A percentile compares a stretch with the other conserved stretches of the same genome.
Evolutionary conservation across 2,797 vertebrate species (phyloP).

Genomic region (Leontopithecus rosalia): DNA sequence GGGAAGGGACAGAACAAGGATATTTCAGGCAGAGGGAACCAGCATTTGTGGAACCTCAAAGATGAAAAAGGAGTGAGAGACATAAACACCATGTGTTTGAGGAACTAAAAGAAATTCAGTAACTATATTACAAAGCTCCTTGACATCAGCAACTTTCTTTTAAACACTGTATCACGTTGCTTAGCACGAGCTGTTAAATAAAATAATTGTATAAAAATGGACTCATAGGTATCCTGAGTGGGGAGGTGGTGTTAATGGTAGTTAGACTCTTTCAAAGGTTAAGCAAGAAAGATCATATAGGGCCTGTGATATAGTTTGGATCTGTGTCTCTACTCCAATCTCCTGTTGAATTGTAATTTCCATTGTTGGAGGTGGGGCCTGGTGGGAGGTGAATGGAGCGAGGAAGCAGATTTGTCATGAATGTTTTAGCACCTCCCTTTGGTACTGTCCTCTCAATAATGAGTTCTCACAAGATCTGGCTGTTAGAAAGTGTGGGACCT

Average conservation of each 20-base stretch:
- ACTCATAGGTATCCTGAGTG: not conserved
- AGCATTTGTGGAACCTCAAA: not conserved
- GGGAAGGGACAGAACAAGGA: not conserved
- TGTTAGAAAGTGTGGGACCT: no score
- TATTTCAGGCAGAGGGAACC: not conserved
- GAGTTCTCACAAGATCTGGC: no score
- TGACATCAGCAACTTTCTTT: not conserved
- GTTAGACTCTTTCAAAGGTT: not conserved
- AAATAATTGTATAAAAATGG: not conserved
- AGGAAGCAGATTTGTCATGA: not conserved
- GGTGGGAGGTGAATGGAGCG: not conserved
- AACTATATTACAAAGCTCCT: not conserved
- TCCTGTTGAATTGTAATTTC: not conserved
- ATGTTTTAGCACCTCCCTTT: no score
- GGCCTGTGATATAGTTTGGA: not conserved
- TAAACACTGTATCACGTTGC: not conserved
- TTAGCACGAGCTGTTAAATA: not conserved
- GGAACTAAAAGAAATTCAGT: not conserved
- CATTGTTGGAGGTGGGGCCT: not conserved
- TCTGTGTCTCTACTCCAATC: not conserved
- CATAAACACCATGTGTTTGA: not conserved
- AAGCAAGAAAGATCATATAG: not conserved
- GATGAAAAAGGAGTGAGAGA: not conserved
- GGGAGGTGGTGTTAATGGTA: not conserved
- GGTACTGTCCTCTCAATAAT: no score